phyloP scores from a whole-genome alignment of 2,797 vertebrate genomes.

The Buphagus erythrorhynchus region DNA sequence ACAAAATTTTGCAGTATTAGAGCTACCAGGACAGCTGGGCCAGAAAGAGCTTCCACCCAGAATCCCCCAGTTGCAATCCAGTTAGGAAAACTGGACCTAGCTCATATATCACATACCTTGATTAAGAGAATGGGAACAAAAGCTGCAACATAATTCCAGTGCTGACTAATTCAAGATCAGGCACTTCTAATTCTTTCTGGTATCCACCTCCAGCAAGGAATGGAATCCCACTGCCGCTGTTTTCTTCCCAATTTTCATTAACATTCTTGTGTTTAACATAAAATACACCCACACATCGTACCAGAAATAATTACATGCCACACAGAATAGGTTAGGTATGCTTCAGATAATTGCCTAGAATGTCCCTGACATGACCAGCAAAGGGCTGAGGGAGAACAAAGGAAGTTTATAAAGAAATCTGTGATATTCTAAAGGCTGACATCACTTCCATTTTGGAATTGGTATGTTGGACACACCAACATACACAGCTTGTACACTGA shows the following conservation, averaged over 20 bases:
- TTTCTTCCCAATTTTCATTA: background rate
- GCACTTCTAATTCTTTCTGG: background rate
- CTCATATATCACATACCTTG: accelerated
- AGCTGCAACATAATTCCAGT: background rate
- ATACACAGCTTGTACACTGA: accelerated
- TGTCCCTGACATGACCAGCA: background rate
- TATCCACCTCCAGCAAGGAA: background rate
- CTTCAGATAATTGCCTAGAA: background rate
- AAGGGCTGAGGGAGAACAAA: background rate
- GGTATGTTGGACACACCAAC: no score
- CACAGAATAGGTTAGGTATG: background rate
- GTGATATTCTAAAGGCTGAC: accelerated
- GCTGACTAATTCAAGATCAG: background rate
- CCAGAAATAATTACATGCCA: background rate
- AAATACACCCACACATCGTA: background rate
- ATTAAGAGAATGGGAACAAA: background rate
- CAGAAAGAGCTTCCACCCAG: background rate
- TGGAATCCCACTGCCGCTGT: background rate
- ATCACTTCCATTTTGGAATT: background rate
- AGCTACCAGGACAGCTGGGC: background rate
- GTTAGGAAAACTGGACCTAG: background rate
- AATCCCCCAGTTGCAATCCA: background rate
- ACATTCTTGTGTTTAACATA: background rate
- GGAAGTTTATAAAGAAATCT: background rate
- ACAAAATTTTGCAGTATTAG: background rate